Conservation (phyloP, 1,140 invertebrate genomes). For the Pygmarrhopalites habei region DNA sequence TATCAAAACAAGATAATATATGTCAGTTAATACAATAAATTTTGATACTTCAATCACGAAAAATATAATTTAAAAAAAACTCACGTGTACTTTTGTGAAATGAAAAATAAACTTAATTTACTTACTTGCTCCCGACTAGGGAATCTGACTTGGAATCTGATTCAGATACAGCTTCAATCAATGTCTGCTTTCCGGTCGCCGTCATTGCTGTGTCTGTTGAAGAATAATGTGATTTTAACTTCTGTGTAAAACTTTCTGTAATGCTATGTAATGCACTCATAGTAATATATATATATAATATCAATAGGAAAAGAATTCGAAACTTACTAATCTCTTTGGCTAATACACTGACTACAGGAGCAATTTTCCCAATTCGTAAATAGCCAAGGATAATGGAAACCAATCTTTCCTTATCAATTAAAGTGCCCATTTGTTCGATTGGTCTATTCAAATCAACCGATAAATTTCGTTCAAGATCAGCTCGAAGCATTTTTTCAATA, state of each 20-base stretch:
- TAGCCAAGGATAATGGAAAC: slow-evolving; percentile 40
- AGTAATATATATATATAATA: no score
- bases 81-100: no score
- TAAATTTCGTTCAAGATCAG: slow-evolving; percentile 88
- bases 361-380: slow-evolving; percentile 42
- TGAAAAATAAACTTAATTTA: no score
- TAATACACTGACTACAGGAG: slow-evolving; percentile 33
- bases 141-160: slow-evolving; percentile 35
- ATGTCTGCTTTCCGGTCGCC: slow-evolving; percentile 35
- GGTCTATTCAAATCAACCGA: slow-evolving; percentile 87
- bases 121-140: slow-evolving; percentile 27
- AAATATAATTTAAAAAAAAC: no score
- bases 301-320: no score
- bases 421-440: slow-evolving; percentile 53
- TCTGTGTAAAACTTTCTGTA: no score
- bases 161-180: slow-evolving; percentile 38
- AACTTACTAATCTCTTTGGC: slow-evolving; percentile 35
- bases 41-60: no score
- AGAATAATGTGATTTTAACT: no score
- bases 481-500: slow-evolving; percentile 93
- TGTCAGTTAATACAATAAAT: no score
- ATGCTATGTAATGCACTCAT: no score
- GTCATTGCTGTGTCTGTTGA: slow-evolving; percentile 40
- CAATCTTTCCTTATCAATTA: slow-evolving; percentile 47
- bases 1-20: no score